Evolutionary conservation across 2,888 invertebrate genomes (phyloP), one percentile per base, ranked within the genome.

Genomic region (Andrena camellia): DNA sequence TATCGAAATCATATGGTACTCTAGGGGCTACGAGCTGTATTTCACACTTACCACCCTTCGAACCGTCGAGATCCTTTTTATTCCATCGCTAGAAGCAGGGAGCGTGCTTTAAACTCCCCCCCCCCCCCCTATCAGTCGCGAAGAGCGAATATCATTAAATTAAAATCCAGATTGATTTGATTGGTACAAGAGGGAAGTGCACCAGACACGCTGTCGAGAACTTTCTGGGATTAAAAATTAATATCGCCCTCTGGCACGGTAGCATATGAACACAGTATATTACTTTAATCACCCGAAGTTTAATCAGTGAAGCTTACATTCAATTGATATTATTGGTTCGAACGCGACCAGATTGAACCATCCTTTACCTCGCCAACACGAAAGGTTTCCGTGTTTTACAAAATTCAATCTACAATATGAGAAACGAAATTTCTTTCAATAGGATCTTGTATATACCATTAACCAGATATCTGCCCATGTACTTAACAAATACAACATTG

Each of bases 1-100:
- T 66, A 54, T 60, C 70, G 75, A 52, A 60, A 71, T 76, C 76
- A 26, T 48, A 48, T 20, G 54, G 33, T 35, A 26, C 80, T 67
- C 80, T 13, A 17, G 76, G 54, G 64, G 6, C 54, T 35, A 48
- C 52, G 42, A 29, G 52, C 67, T 59, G 26, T 52, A 64, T 26
- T 60, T 23, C n/a, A 10, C 68, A 13, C 60, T 26, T 17, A 48
- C 48, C 35, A 2, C 48, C 42, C 33, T 50, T 60, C 10, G 8
- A 71, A 67, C 50, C 64, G 59, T 63, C 20, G 29, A 48, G 35
- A 29, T 71, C 35, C 10, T 5, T 54, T 72, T 78, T 35, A 35
- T 52, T 72, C 57, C 31, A 7, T 42, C 64, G 50, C 5, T 35
- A 2, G 7, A 20, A 20, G 20, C 20, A 52, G n/a, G 10, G n/a